Evolutionary conservation across 2,797 vertebrate species (phyloP).

Genomic region (Etheostoma nigrum): DNA sequence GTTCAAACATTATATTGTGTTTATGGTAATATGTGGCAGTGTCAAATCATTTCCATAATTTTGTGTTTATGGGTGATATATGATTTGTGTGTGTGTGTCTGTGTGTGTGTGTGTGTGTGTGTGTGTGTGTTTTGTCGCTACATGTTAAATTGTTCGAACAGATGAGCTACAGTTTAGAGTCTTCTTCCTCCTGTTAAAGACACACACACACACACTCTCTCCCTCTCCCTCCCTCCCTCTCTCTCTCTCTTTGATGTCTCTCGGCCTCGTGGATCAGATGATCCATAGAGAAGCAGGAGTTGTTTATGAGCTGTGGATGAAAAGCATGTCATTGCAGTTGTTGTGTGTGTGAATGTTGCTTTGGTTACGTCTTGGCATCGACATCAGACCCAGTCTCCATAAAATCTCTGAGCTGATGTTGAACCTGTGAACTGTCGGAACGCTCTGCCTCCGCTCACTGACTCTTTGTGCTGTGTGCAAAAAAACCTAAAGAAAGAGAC

Average conservation of each 20-base stretch:
- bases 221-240: neutral
- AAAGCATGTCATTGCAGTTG: conserved; percentile 50
- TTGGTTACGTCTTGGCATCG: conserved; percentile 55
- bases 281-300: conserved; percentile 44
- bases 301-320: conserved; percentile 68
- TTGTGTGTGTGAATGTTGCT: conserved; percentile 53
- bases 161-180: conserved; percentile 17
- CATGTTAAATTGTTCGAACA: conserved; percentile 30
- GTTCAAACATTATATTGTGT: too few species aligned
- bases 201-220: neutral
- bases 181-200: neutral
- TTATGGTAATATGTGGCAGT: too few species aligned
- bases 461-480: conserved; percentile 5
- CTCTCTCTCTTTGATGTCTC: conserved; percentile 45
- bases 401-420: conserved; percentile 23
- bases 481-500: neutral
- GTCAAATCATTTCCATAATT: too few species aligned
- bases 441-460: conserved; percentile 27
- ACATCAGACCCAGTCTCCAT: conserved; percentile 47
- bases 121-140: conserved; percentile 13
- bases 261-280: conserved; percentile 37
- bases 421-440: conserved; percentile 43
- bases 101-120: conserved; percentile 8
- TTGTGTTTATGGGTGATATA: neutral
- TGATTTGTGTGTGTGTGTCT: conserved; percentile 17